phyloP scores from a whole-genome alignment of 2,888 invertebrate genomes.

The Drosophila buzzatii region DNA sequence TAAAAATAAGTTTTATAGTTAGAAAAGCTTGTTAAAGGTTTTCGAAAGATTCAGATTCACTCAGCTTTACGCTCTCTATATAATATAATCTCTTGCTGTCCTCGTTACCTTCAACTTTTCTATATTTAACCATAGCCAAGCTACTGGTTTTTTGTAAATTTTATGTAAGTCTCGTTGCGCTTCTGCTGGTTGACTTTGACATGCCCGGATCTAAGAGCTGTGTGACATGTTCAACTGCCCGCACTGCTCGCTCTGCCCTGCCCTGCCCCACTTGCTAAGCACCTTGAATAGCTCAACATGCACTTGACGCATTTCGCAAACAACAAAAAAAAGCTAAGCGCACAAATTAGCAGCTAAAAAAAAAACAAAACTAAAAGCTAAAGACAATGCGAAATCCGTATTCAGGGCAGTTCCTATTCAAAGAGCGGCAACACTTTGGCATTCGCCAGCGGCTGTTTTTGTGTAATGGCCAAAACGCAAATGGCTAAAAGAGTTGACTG shows the following conservation, averaged over 20 bases:
- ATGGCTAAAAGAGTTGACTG: conserved; percentile 63
- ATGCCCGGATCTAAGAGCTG: conserved; percentile 46
- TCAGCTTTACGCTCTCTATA: not conserved
- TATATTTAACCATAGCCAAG: not conserved
- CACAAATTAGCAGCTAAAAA: conserved; percentile 66
- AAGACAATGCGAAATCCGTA: conserved; percentile 76
- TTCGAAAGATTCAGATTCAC: no score
- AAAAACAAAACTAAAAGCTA: not conserved
- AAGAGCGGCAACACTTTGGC: conserved; percentile 70
- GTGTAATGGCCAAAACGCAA: conserved; percentile 74
- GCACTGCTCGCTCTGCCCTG: not conserved
- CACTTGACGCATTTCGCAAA: conserved; percentile 55
- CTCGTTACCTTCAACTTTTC: not conserved
- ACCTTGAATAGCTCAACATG: conserved; percentile 27
- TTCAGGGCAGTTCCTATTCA: conserved; percentile 78
- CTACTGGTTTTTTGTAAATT: not conserved
- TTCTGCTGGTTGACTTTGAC: conserved; percentile 13
- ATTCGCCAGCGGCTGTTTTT: conserved; percentile 70
- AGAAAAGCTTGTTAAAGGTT: no score
- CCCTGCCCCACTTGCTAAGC: conserved; percentile 5
- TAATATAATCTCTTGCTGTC: not conserved
- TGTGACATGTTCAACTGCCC: conserved; percentile 34
- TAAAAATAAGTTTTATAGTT: no score
- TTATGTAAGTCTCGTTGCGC: not conserved
- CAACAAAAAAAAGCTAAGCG: conserved; percentile 46